These are phyloP conservation scores for Zosterops hypoxanthus DNA, from an alignment of 2,113 vertebrate species.

Conservation along the genomic window DNA sequence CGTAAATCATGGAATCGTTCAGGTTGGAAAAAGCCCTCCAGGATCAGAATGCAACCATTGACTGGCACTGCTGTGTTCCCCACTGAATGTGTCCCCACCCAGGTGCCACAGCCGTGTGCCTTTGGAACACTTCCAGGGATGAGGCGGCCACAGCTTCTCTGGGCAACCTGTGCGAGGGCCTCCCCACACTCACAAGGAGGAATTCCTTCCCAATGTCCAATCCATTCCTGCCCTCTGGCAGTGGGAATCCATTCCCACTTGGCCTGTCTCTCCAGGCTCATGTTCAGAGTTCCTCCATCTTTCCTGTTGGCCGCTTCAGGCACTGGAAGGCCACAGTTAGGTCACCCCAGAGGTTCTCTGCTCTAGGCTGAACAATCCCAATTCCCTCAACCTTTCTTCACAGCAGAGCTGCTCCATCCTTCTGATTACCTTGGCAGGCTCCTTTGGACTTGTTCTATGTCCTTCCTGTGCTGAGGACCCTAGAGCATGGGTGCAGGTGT, in stretches of 20 bases:
- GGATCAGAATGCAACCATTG: neutral
- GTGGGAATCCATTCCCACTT: neutral
- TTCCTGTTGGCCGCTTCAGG: neutral
- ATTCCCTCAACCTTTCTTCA: neutral
- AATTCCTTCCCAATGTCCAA: neutral
- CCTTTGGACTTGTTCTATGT: neutral
- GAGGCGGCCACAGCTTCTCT: neutral
- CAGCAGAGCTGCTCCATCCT: neutral
- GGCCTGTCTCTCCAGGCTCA: neutral
- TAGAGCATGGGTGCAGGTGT: fast-evolving
- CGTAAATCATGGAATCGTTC: fast-evolving
- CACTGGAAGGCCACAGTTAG: neutral
- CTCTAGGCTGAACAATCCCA: neutral
- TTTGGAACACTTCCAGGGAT: neutral
- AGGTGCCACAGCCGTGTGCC: fast-evolving
- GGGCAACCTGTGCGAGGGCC: neutral
- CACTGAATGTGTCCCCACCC: fast-evolving
- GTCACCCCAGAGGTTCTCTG: neutral
- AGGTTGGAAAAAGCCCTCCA: neutral
- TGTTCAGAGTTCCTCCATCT: neutral
- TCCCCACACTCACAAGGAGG: fast-evolving
- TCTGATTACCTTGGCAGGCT: neutral
- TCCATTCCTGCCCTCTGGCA: neutral
- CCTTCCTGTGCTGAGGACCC: neutral
- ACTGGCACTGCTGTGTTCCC: neutral